Base-by-base conservation (phyloP, 2,888 invertebrate species). In the Sarcophaga carnaria region DNA sequence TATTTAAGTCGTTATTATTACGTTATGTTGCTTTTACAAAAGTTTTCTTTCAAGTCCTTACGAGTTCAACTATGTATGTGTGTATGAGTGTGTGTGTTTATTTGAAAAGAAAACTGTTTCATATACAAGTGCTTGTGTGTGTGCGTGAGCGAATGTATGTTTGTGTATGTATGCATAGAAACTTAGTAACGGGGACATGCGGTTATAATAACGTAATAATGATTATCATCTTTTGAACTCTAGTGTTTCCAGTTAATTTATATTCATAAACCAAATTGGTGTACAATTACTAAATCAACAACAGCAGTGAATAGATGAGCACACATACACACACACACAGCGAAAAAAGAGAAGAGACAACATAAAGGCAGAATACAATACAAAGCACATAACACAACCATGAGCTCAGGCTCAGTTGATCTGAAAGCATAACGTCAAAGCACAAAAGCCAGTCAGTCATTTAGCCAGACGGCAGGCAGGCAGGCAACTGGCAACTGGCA, bases 261-360 rank as follows among this genome's bases (percentile, higher is more conserved):
- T 92, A 92, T 92, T 92, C 92, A 92, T 92, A 92, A 91, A 90
- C 91, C 90, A 92, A 92, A 92, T 92, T 92, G 92, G 92, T 92
- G 91, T 92, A 92, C 92, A 92, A 92, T 92, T 92, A 92, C 91
- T 88, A 84, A 87, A 85, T 87, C 88, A 85, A 85, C 76, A 83
- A 37, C 37, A 37, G 37, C 37, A 37, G 37, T 37, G 37, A 37
- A 10, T 10, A 37, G 37, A 37, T 37, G 37, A 37, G 37, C 75
- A 79, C 76, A 45, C 63, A 79, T 20, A 20, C 20, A 22, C 59
- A 54, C 25, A 14, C 79, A 47, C 62, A 76, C 64, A 8, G 37
- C 45, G 60, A 60, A 22, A 4, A 67, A 54, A n/a, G 47, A 47
- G 70, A n/a, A 71, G 17, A 37, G 22, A 49, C 10, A 37, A 37